These are phyloP conservation scores for Anthophora plumipes DNA, from an alignment of 2,888 invertebrate species.

Conservation along the genomic window DNA sequence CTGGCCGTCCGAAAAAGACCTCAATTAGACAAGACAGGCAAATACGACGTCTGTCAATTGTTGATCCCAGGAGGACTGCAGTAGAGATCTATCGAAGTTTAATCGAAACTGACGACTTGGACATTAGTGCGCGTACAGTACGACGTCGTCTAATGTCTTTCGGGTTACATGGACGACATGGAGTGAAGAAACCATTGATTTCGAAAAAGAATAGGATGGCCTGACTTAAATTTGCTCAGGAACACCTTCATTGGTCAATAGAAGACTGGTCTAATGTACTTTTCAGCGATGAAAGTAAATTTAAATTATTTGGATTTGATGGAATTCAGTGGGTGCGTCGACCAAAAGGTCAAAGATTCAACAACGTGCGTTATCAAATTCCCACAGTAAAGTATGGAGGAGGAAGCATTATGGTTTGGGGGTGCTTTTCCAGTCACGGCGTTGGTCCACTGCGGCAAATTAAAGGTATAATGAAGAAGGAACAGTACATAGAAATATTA, in stretches of 20 bases:
- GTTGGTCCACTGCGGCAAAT: background rate
- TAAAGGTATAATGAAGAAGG: slow-evolving; percentile 2
- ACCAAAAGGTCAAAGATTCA: background rate
- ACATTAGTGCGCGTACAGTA: background rate
- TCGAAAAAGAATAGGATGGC: too few relatives aligned
- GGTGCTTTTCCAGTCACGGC: slow-evolving; percentile 3
- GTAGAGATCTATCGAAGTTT: background rate
- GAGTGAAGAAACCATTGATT: too few relatives aligned
- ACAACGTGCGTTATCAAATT: slow-evolving; percentile 5
- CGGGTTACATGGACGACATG: too few relatives aligned
- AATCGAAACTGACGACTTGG: background rate
- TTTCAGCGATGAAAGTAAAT: too few relatives aligned
- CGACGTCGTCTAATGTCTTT: slow-evolving; percentile 3
- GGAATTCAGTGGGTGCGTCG: background rate
- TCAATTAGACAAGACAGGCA: background rate
- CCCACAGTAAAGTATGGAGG: background rate
- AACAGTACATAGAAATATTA: slow-evolving; percentile 15
- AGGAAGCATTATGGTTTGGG: slow-evolving; percentile 6
- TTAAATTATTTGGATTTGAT: too few relatives aligned
- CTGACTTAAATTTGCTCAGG: background rate
- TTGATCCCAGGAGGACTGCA: background rate
- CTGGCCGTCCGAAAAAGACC: background rate
- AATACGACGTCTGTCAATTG: background rate
- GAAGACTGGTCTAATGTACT: background rate
- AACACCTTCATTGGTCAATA: background rate